Evolutionary conservation across 1,140 invertebrate genomes (phyloP), one percentile per base, ranked within the genome.

Genomic region (Drosophila equinoxialis): DNA sequence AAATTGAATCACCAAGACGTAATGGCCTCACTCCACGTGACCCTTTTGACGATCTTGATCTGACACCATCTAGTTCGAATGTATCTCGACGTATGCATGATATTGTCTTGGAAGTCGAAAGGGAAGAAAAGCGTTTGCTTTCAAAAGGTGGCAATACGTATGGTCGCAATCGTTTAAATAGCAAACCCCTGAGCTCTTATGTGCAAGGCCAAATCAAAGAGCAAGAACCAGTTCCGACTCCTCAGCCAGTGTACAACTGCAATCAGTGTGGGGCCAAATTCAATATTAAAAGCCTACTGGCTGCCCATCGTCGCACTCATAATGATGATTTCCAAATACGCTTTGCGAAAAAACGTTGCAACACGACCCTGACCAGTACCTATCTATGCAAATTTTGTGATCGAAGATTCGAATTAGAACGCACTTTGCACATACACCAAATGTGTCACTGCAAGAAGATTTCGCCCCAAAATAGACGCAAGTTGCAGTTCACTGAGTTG

Each of bases 381-480:
- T 78, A 78, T 2, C 67, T 68, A 54, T 89, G 84, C 59, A 84
- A 81, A 35, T 84, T 69, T 55, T 89, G 84, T n/a, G 84, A 89
- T 63, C 84, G 84, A 11, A 60, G 33, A 8, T 89, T 89, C 17
- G 77, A 84, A 7, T 41, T 89, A 35, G 84, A 84, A n/a, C 84
- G 84, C 6, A 87, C 84, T 0, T 37, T 89, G 37, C 84, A 77
- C 61, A 89, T 89, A 20, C 84, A 89, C 14, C 84, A 74, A 62
- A 10, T 89, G 74, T 63, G 68, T 57, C 67, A 89, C 39, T 89
- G 84, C 74, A 84, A 66, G 45, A 84, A 89, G 59, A 89, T 89
- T 20, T 61, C 84, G 14, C 85, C 85, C 6, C 77, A 84, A 59
- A 60, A 68, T 62, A 74, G 80, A 1, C 84, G 84, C 64, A 89